Conservation (phyloP, 2,888 invertebrate species). For the Noctua fimbriata region DNA sequence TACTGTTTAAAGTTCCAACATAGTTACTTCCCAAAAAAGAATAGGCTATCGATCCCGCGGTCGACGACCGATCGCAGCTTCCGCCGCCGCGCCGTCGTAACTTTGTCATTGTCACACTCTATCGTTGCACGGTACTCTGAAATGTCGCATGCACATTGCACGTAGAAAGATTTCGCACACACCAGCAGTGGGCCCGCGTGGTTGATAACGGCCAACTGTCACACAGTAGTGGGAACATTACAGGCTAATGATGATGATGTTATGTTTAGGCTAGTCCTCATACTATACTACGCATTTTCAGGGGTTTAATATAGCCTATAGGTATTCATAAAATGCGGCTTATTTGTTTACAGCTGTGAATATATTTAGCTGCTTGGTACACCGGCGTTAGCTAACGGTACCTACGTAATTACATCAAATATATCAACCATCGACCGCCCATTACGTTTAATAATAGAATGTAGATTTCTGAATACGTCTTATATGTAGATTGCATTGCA, state of each 20-base stretch:
- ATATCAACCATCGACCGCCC: slow-evolving; percentile 23
- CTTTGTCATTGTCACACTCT: slow-evolving; percentile 40
- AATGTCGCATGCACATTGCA: neutral
- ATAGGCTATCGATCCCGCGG: slow-evolving; percentile 72
- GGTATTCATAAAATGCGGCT: slow-evolving; percentile 33
- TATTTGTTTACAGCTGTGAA: slow-evolving; percentile 40
- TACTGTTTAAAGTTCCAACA: slow-evolving; percentile 1
- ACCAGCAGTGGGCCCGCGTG: neutral
- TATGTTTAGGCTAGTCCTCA: neutral
- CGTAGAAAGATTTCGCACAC: neutral
- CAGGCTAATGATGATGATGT: neutral
- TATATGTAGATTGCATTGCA: slow-evolving; percentile 24
- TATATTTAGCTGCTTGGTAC: slow-evolving; percentile 48
- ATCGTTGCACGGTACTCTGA: slow-evolving; percentile 27
- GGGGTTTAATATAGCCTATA: neutral
- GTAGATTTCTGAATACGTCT: slow-evolving; percentile 20
- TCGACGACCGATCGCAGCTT: slow-evolving; percentile 71
- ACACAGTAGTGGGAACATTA: neutral
- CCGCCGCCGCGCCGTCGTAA: slow-evolving; percentile 62
- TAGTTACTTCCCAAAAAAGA: slow-evolving; percentile 69
- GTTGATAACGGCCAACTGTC: neutral
- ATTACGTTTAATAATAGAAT: slow-evolving; percentile 45
- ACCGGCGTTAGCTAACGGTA: slow-evolving; percentile 28
- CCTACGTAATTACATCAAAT: slow-evolving; percentile 41
- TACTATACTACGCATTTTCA: neutral